phyloP scores from a whole-genome alignment of 2,888 invertebrate species.

The Eutolmus rufibarbis region DNA sequence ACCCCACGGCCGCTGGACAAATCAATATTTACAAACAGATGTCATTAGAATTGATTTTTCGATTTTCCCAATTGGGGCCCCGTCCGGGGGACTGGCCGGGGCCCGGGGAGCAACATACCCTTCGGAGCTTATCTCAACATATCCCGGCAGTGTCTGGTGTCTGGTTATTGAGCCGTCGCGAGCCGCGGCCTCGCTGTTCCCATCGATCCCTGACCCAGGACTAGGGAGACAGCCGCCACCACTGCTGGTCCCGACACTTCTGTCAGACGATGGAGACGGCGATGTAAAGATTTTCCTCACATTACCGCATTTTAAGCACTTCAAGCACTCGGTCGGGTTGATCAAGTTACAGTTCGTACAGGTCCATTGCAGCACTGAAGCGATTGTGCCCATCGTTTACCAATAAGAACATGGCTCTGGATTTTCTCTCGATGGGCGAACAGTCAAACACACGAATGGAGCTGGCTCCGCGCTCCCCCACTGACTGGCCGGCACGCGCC shows the following conservation, averaged over 20 bases:
- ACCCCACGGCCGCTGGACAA: slow-evolving; percentile 49
- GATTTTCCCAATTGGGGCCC: slow-evolving; percentile 44
- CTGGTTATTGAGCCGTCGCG: slow-evolving; percentile 42
- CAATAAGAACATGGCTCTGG: slow-evolving; percentile 52
- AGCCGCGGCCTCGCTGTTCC: neutral
- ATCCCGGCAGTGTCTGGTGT: slow-evolving; percentile 51
- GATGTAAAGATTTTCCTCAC: slow-evolving; percentile 65
- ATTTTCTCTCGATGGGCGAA: slow-evolving; percentile 48
- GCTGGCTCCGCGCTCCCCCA: neutral
- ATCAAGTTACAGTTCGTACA: slow-evolving; percentile 87
- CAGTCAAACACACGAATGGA: slow-evolving; percentile 35
- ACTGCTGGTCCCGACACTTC: slow-evolving; percentile 56
- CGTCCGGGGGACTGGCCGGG: neutral
- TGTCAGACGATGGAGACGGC: slow-evolving; percentile 46
- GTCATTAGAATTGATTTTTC: slow-evolving; percentile 52
- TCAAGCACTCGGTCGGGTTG: slow-evolving; percentile 84
- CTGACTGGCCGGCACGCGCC: neutral
- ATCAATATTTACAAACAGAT: slow-evolving; percentile 53
- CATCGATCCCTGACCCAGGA: slow-evolving; percentile 20
- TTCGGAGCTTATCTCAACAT: slow-evolving; percentile 53
- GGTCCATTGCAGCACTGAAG: slow-evolving; percentile 93
- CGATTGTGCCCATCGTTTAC: slow-evolving; percentile 83
- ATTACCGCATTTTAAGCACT: slow-evolving; percentile 84
- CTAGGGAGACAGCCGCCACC: slow-evolving; percentile 28
- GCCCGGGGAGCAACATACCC: slow-evolving; percentile 48